These are phyloP conservation scores for Tangara arthus DNA, from an alignment of 2,797 vertebrate genomes.

Conservation along the genomic window DNA sequence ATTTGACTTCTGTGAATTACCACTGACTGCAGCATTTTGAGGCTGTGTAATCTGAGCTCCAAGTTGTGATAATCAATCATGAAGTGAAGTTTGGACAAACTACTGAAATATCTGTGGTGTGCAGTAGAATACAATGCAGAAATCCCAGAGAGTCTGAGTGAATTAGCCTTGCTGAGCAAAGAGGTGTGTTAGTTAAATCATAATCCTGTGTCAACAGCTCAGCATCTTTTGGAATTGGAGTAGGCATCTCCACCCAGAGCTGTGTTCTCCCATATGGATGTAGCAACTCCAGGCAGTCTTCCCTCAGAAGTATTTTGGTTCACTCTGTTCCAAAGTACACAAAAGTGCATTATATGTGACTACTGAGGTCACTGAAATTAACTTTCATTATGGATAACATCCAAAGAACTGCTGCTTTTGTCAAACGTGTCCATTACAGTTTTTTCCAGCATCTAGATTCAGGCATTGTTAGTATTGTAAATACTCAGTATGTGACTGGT, in stretches of 20 bases:
- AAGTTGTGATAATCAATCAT: background rate
- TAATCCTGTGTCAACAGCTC: background rate
- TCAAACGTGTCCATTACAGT: background rate
- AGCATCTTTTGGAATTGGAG: background rate
- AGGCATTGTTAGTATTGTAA: background rate
- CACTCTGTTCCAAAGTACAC: background rate
- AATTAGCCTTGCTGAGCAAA: background rate
- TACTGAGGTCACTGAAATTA: background rate
- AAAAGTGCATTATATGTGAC: background rate
- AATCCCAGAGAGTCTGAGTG: background rate
- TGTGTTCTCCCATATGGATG: background rate
- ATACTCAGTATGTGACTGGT: background rate
- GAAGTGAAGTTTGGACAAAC: background rate
- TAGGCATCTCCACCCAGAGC: background rate
- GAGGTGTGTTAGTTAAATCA: background rate
- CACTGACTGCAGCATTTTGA: background rate
- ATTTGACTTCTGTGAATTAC: background rate
- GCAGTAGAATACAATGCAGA: background rate
- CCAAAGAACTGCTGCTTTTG: background rate
- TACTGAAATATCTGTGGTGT: background rate
- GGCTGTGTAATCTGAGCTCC: background rate
- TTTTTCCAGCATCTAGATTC: background rate
- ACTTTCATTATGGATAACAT: background rate
- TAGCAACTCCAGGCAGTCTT: background rate
- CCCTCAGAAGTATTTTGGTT: background rate